phyloP scores from a whole-genome alignment of 2,797 vertebrate species.

The Bradypodion ventrale region DNA sequence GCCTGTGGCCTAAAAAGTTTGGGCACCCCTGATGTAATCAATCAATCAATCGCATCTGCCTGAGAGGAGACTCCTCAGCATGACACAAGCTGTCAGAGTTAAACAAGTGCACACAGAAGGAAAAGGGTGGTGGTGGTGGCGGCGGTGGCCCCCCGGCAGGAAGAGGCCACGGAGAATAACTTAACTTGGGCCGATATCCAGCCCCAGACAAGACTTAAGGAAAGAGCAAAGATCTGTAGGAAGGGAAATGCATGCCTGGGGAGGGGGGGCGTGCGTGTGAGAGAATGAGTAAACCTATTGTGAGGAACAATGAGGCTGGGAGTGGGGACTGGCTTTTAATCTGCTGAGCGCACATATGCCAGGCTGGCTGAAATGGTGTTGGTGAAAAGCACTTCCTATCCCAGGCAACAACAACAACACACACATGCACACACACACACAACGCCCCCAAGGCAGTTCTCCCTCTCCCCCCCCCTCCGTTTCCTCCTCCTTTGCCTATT shows the following conservation, averaged over 20 bases:
- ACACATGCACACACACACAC: too few species aligned
- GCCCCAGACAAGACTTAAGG: too few species aligned
- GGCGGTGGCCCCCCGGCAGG: too few species aligned
- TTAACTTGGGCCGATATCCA: too few species aligned
- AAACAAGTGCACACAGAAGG: background rate
- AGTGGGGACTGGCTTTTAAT: conserved; percentile 28
- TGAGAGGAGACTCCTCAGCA: too few species aligned
- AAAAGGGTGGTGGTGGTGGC: too few species aligned
- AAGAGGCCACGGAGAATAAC: too few species aligned
- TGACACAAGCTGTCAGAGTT: too few species aligned
- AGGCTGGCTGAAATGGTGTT: background rate
- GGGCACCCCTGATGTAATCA: too few species aligned
- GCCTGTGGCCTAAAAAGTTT: too few species aligned
- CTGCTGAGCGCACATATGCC: conserved; percentile 45
- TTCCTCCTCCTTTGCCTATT: background rate
- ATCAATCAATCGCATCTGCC: too few species aligned
- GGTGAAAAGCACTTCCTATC: conserved; percentile 21
- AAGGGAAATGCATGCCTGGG: background rate
- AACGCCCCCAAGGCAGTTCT: background rate
- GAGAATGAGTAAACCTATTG: conserved; percentile 7
- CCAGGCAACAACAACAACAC: too few species aligned
- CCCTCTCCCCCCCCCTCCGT: background rate
- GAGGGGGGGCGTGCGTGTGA: background rate
- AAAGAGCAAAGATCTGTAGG: conserved; percentile 5
- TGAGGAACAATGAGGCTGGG: background rate